Conservation (phyloP, 2,113 vertebrate genomes). For the Silurus asotus region DNA sequence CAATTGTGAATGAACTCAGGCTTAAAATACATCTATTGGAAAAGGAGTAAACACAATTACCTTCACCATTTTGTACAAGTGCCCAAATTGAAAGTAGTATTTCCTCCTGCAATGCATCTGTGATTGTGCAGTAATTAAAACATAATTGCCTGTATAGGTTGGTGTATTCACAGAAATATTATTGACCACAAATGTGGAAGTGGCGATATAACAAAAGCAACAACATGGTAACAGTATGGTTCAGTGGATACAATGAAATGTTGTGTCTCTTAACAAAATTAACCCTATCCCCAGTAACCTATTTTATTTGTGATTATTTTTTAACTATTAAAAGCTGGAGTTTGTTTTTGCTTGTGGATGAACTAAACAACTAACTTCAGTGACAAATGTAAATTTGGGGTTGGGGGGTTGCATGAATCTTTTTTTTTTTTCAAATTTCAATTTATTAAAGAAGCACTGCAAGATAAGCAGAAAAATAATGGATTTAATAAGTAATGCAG, state of each 20-base stretch:
- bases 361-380: neutral
- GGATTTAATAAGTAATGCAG: slow-evolving; percentile 2
- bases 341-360: neutral
- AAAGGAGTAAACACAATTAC: neutral
- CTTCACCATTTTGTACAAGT: neutral
- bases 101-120: neutral
- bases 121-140: neutral
- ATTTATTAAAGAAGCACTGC: neutral
- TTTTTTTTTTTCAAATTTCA: neutral
- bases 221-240: neutral
- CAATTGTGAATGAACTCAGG: neutral
- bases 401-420: neutral
- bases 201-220: neutral
- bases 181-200: neutral
- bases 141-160: neutral
- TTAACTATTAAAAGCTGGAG: neutral
- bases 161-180: neutral
- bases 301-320: neutral
- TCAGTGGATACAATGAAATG: neutral
- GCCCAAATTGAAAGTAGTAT: neutral
- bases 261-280: neutral
- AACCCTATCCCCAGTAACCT: neutral
- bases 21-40: neutral
- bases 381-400: neutral
- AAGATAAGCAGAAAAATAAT: neutral